These are phyloP conservation scores for Merluccius polli DNA, from an alignment of 2,797 vertebrate genomes.

Conservation along the genomic window DNA sequence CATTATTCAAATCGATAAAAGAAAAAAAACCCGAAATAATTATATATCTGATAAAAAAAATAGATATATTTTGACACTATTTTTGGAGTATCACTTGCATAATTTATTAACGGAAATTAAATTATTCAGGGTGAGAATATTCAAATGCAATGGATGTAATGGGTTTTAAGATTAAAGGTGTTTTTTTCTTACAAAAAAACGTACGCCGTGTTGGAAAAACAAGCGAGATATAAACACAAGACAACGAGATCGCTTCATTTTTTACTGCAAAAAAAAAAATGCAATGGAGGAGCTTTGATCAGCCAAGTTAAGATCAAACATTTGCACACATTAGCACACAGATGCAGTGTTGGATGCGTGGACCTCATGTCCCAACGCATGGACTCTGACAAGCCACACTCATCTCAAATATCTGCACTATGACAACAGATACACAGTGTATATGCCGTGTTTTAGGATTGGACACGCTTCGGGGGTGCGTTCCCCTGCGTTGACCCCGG, in stretches of 20 bases:
- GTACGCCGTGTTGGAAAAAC: not conserved
- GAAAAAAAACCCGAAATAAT: not conserved
- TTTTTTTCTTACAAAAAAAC: not conserved
- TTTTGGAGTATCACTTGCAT: not conserved
- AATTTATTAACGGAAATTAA: not conserved
- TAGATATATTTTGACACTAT: not conserved
- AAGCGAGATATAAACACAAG: not conserved
- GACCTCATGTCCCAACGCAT: not conserved
- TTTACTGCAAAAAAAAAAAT: no score
- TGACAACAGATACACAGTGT: no score
- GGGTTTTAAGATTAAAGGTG: not conserved
- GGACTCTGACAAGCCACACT: not conserved
- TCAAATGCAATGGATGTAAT: not conserved
- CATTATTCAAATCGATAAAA: not conserved
- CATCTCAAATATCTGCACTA: no score
- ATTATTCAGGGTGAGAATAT: not conserved
- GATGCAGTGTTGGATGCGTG: no score
- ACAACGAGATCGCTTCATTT: no score
- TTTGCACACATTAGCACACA: no score
- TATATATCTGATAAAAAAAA: no score
- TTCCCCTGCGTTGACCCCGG: no score
- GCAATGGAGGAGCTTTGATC: no score
- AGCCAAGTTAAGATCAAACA: no score
- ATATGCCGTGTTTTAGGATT: no score
- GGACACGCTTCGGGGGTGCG: no score